Evolutionary conservation across 2,888 invertebrate genomes (phyloP), one percentile per base, ranked within the genome.

Genomic region (Amphiduros pacificus): DNA sequence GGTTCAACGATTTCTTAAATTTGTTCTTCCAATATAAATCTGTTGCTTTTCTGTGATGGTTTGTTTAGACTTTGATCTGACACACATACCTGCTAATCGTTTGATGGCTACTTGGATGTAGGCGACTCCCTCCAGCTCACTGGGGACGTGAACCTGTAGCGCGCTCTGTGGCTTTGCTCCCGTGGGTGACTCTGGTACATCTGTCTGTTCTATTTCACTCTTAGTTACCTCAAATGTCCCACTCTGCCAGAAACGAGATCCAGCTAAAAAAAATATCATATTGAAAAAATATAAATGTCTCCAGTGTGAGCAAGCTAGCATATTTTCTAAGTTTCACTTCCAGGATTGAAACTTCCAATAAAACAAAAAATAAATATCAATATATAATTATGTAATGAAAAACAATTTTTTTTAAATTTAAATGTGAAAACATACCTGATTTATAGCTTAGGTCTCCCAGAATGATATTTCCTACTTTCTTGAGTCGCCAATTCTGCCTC

Each of bases 141-240:
- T 91, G 0, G 97, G 96, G 41, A 97, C 92, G 9, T 91, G 91
- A 6, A 97, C 96, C 54, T 93, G 87, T 51, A 97, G 84, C 0
- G 94, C 91, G 1, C 94, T 78, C 28, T 26, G 51, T 14, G 32
- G 49, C 29, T 50, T 48, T 2, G 49, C 40, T 1, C 51, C 14
- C 17, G 27, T n/a, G 2, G 32, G n/a, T 17, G 24, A 4, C 4
- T 59, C 53, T 14, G 24, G 28, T 14, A 48, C 22, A 1, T 51
- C 59, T 28, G 36, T 29, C n/a, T 51, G 36, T 0, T 65, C 62
- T 11, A 44, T 36, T 63, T 94, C 94, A 0, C 94, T 94, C 85
- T 97, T 97, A 0, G 91, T 91, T 1, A 96, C 95, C 86, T 96
- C 95, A 86, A 96, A 95, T 74, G 93, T 91, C 2, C 96, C 96